phyloP scores from a whole-genome alignment of 1,140 invertebrate species.

The Triops longicaudatus region DNA sequence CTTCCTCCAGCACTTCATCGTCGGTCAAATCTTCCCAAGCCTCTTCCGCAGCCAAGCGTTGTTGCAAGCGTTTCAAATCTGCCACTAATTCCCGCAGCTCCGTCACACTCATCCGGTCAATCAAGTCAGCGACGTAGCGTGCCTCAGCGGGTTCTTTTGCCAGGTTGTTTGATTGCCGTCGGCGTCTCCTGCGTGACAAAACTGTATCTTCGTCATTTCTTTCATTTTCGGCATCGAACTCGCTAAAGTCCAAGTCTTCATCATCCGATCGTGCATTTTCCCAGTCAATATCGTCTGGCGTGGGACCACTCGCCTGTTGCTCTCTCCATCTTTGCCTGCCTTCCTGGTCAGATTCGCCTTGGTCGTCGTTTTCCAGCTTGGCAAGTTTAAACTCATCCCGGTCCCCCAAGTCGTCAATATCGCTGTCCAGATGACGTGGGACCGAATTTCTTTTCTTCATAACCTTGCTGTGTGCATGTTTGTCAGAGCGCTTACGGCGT shows the following conservation, averaged over 20 bases:
- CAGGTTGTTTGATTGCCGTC: neutral
- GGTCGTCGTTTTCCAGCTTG: neutral
- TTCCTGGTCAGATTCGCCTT: neutral
- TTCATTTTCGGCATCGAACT: neutral
- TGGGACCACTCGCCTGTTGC: neutral
- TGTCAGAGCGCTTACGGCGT: neutral
- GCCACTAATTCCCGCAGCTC: neutral
- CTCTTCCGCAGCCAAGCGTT: neutral
- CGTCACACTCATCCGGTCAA: neutral
- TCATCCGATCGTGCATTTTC: neutral
- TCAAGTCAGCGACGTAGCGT: neutral
- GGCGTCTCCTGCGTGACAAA: neutral
- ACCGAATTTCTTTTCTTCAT: conserved; percentile 25
- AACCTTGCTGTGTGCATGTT: conserved; percentile 4
- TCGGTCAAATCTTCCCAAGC: neutral
- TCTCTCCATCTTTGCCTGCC: neutral
- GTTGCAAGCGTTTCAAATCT: neutral
- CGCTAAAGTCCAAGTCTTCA: neutral
- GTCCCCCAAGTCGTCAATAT: neutral
- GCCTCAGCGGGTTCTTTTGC: neutral
- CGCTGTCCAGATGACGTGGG: conserved; percentile 22
- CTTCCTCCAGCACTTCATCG: neutral
- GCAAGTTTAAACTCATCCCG: neutral
- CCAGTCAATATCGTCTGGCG: neutral
- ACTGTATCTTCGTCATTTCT: neutral